Percentiles rank a stretch among this genome's conserved stretches.
phyloP scores from a whole-genome alignment of 2,888 invertebrate genomes.

The Escarpia spicata region DNA sequence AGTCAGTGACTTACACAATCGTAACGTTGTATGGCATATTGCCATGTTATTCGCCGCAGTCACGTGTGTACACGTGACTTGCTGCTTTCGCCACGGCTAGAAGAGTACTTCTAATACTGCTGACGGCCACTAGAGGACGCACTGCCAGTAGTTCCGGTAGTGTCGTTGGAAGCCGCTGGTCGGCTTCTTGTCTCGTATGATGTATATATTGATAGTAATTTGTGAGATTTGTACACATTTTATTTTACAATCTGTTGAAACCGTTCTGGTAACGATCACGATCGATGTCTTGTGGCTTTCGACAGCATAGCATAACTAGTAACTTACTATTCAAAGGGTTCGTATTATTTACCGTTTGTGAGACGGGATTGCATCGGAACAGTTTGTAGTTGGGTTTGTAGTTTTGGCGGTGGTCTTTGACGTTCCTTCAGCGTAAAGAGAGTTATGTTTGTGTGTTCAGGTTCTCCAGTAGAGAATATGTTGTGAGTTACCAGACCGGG shows the following conservation, averaged over 20 bases:
- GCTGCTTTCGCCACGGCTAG: constrained; percentile 6
- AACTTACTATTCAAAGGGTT: no score
- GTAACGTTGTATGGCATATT: constrained; percentile 38
- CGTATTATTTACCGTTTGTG: no score
- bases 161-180: background rate
- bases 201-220: background rate
- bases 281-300: background rate
- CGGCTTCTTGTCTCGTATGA: background rate
- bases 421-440: background rate
- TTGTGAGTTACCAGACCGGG: background rate
- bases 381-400: background rate
- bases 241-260: background rate
- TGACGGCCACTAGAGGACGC: constrained; percentile 1
- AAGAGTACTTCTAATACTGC: constrained; percentile 16
- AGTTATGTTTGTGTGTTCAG: background rate
- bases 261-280: background rate
- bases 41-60: constrained; percentile 31
- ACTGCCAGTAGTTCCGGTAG: background rate
- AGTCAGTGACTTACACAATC: constrained; percentile 36
- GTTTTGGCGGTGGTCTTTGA: background rate
- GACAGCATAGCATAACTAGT: no score
- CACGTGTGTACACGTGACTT: background rate
- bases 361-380: background rate
- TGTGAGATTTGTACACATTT: background rate
- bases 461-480: background rate